Evolutionary conservation across 2,113 vertebrate species (phyloP), one percentile per base, ranked within the genome.

Genomic region (Collichthys lucidus): DNA sequence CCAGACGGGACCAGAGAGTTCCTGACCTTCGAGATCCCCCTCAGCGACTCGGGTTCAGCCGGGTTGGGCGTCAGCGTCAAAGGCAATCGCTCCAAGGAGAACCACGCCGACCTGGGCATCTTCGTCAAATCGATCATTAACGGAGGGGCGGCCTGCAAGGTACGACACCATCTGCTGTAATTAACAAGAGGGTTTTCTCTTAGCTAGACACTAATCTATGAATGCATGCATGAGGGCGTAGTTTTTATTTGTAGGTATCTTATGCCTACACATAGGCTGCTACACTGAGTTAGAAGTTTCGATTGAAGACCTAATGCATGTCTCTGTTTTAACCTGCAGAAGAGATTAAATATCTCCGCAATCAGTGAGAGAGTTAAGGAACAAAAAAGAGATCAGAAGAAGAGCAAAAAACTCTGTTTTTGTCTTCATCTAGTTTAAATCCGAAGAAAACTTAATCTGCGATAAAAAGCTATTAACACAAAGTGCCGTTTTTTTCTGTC

Each of bases 51-150:
- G 0, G 98, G 98, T 5, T 99, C 98, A 2, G 98, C 98, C 0
- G 98, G 98, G 6, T 93, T 99, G 71, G 98, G 98, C 0, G 98
- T 99, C 92, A 99, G 98, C 14, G 98, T 99, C 88, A 99, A 99
- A 92, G 98, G 98, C 16, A 99, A 99, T 91, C 95, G 98, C 63
- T 98, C 98, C 67, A 99, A 99, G 91, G 98, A 99, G 93, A 98
- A 98, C 94, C 98, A 99, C 0, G 97, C 97, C 0, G 98, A 99
- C 93, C 89, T 99, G 87, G 98, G 98, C 60, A 99, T 99, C 94
- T 99, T 99, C 50, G 98, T 99, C 85, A 99, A 99, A 92, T 99
- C 98, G 84, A 99, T 99, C 81, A 99, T 99, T 85, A 98, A 98
- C 0, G 98, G 98, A 69, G 98, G 98, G 80, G 98, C 98, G 3